Conservation (phyloP, 2,888 invertebrate genomes). For the Blomia tropicalis region DNA sequence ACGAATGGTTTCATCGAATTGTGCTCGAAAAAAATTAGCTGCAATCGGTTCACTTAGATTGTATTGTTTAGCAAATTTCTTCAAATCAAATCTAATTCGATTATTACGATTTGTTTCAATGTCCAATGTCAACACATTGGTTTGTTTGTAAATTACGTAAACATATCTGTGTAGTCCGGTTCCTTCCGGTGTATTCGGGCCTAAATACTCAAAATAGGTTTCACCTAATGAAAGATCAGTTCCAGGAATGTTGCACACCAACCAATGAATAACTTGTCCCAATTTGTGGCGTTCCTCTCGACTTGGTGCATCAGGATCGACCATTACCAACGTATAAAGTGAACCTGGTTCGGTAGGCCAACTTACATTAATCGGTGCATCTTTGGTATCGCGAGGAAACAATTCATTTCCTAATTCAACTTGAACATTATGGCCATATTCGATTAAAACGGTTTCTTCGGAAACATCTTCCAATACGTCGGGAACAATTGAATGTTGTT, state of each 20-base stretch:
- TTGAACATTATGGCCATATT: background rate
- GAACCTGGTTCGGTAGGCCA: constrained; percentile 20
- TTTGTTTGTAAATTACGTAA: constrained; percentile 28
- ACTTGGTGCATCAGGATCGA: constrained; percentile 40
- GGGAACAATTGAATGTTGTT: background rate
- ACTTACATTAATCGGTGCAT: constrained; percentile 17
- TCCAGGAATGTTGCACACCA: constrained; percentile 39
- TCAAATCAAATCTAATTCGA: constrained; percentile 31
- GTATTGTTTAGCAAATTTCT: constrained; percentile 26
- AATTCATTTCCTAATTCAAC: constrained; percentile 24
- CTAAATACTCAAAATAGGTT: constrained; percentile 36
- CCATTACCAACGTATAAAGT: constrained; percentile 25
- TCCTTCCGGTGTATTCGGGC: constrained; percentile 37
- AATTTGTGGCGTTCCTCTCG: constrained; percentile 35
- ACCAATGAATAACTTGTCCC: constrained; percentile 40
- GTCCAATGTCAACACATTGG: constrained; percentile 2
- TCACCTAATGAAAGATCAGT: constrained; percentile 36
- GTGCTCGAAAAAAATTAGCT: constrained; percentile 26
- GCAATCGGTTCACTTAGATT: constrained; percentile 26
- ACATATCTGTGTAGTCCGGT: constrained; percentile 33
- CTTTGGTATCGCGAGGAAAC: constrained; percentile 26
- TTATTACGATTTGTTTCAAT: constrained; percentile 38
- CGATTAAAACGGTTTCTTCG: background rate
- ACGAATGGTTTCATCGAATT: constrained; percentile 24
- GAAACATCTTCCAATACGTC: background rate